Evolutionary conservation across 2,797 vertebrate genomes (phyloP).

Genomic region (Chiloscyllium punctatum): DNA sequence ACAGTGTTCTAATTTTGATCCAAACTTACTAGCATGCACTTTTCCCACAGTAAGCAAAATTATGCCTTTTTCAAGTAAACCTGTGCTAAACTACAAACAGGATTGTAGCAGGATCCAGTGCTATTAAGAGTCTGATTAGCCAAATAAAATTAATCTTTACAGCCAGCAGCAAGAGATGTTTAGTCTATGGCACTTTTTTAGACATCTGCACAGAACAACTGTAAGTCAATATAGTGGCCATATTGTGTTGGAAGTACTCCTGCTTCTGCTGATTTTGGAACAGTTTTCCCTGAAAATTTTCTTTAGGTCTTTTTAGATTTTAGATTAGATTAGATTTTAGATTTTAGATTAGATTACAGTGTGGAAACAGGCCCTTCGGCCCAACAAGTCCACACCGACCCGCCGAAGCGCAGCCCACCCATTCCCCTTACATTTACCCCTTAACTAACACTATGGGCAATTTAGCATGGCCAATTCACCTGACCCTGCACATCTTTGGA

Average conservation of each 20-base stretch:
- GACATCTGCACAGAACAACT: no score
- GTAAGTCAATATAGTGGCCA: neutral
- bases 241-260: neutral
- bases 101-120: neutral
- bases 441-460: no score
- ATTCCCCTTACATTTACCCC: no score
- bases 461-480: no score
- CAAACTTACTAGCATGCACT: neutral
- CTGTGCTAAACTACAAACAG: neutral
- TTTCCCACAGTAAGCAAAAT: neutral
- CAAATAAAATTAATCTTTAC: neutral
- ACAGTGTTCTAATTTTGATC: neutral
- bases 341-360: no score
- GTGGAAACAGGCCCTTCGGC: no score
- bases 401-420: no score
- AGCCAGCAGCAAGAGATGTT: neutral
- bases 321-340: no score
- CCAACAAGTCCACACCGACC: no score
- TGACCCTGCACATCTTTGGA: no score
- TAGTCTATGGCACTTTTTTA: neutral
- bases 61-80: neutral
- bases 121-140: neutral
- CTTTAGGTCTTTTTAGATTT: neutral
- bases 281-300: neutral
- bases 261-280: neutral